phyloP scores from a whole-genome alignment of 2,888 invertebrate species.

The Cosmia pyralina region DNA sequence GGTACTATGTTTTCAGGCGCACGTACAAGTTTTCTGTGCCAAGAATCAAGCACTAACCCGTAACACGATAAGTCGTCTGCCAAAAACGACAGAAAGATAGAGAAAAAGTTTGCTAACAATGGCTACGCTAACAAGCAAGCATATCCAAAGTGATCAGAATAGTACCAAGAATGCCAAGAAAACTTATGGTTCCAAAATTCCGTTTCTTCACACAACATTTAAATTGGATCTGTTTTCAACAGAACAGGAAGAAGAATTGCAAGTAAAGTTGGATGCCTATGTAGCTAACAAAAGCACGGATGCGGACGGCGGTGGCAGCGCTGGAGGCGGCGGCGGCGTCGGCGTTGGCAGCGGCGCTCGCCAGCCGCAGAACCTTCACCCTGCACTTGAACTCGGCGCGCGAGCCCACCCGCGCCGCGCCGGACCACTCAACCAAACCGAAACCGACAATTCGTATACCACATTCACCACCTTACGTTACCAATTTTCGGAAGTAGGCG shows the following conservation, averaged over 20 bases:
- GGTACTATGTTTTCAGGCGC: not conserved
- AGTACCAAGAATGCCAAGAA: not conserved
- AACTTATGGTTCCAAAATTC: not conserved
- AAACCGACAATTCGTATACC: slow-evolving; percentile 77
- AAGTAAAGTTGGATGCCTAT: slow-evolving; percentile 39
- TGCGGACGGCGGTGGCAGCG: slow-evolving; percentile 37
- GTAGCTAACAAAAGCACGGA: slow-evolving; percentile 52
- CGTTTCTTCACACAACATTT: not conserved
- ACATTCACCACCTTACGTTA: slow-evolving; percentile 60
- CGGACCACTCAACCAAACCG: slow-evolving; percentile 81
- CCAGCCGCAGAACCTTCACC: slow-evolving; percentile 84
- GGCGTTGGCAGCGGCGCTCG: slow-evolving; percentile 46
- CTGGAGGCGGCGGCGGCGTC: slow-evolving; percentile 27
- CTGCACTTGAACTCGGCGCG: slow-evolving; percentile 86
- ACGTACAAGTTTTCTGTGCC: not conserved
- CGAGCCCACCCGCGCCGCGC: slow-evolving; percentile 70
- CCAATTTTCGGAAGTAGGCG: slow-evolving; percentile 52
- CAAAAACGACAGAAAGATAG: not conserved
- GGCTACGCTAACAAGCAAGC: not conserved
- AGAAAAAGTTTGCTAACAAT: not conserved
- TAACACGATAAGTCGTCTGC: not conserved
- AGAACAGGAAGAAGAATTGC: slow-evolving; percentile 22
- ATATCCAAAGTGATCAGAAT: not conserved
- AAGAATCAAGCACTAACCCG: slow-evolving; percentile 4
- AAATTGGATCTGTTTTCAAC: not conserved